Evolutionary conservation across 2,888 invertebrate species (phyloP), one percentile per base, ranked within the genome.

Genomic region (Celastrina argiolus): DNA sequence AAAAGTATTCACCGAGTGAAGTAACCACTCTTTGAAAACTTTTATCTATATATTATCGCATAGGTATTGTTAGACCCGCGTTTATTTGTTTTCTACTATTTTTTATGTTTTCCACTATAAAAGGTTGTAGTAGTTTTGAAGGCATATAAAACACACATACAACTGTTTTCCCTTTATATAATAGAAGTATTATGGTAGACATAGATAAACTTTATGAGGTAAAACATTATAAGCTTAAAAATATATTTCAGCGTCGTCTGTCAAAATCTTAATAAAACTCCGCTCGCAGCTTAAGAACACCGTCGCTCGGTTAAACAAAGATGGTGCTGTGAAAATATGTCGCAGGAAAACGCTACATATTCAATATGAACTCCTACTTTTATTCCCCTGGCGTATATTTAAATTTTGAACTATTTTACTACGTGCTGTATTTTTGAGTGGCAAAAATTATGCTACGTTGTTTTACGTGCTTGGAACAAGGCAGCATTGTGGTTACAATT

Each of bases 291-390:
- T 66, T 59, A 65, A 59, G 65, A 65, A 59, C 42, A 59, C 58
- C 58, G 65, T 58, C 65, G 58, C 58, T 65, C 59, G 65, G 65
- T 59, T 65, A 65, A 65, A 65, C 58, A 65, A 65, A 65, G 65
- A 59, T 65, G 59, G 58, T 42, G 41, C 58, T 65, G 59, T 71
- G 69, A 65, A 69, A 69, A 69, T 64, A 58, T 41, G 66, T 58
- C 67, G 65, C 65, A 65, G 28, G 65, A 67, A 51, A 66, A 61
- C 63, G 64, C 39, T 56, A 22, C 56, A 67, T 65, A 67, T 69
- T 69, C 67, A 67, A 64, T 66, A 67, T 61, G 39, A 18, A 58
- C 63, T 36, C 22, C 51, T 51, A 51, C 51, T 51, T 51, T 51
- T 51, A 51, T 51, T 51, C 51, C 22, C 22, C 51, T 22, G 26